Percentiles rank a stretch among this genome's conserved stretches.
phyloP scores from a whole-genome alignment of 1,140 invertebrate species.

The Bathynomus jamesi region DNA sequence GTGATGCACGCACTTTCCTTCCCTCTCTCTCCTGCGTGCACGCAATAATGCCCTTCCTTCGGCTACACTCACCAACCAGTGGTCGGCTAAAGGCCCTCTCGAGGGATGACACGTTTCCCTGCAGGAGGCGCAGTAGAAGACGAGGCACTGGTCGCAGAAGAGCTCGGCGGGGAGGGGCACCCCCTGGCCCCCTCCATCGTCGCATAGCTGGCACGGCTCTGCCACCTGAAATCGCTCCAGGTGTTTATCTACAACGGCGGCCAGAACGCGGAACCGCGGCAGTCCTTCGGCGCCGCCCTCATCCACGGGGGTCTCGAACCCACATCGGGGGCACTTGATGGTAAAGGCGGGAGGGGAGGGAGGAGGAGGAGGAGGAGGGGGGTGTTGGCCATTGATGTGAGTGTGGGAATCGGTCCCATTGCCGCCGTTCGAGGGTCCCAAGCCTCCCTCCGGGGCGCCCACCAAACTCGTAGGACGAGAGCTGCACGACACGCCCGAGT shows the following conservation, averaged over 20 bases:
- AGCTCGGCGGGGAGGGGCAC: slow-evolving; percentile 25
- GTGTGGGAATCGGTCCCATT: slow-evolving; percentile 14
- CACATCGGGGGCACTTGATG: slow-evolving; percentile 27
- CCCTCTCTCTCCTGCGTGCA: slow-evolving; percentile 23
- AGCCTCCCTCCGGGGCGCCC: slow-evolving; percentile 18
- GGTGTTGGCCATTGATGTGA: not conserved
- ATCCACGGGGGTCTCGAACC: slow-evolving; percentile 18
- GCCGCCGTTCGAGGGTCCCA: slow-evolving; percentile 4
- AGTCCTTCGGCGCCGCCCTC: slow-evolving; percentile 27
- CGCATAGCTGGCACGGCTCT: slow-evolving; percentile 33
- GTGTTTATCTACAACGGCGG: slow-evolving; percentile 33
- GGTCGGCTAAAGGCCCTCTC: slow-evolving; percentile 27
- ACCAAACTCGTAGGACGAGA: slow-evolving; percentile 33
- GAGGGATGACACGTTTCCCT: slow-evolving; percentile 28
- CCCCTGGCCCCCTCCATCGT: slow-evolving; percentile 13
- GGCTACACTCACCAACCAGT: slow-evolving; percentile 15
- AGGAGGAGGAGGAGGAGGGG: slow-evolving; percentile 3
- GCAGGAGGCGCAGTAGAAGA: slow-evolving; percentile 33
- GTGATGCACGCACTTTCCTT: slow-evolving; percentile 25
- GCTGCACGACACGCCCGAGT: slow-evolving; percentile 34
- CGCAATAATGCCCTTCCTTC: slow-evolving; percentile 14
- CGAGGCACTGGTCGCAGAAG: slow-evolving; percentile 35
- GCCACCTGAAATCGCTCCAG: slow-evolving; percentile 28
- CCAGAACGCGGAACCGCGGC: slow-evolving; percentile 26
- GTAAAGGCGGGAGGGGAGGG: slow-evolving; percentile 29